Percentiles rank a stretch among this genome's conserved stretches.
Evolutionary conservation across 2,797 vertebrate species (phyloP).

Genomic region (Thripadectes ignobilis): DNA sequence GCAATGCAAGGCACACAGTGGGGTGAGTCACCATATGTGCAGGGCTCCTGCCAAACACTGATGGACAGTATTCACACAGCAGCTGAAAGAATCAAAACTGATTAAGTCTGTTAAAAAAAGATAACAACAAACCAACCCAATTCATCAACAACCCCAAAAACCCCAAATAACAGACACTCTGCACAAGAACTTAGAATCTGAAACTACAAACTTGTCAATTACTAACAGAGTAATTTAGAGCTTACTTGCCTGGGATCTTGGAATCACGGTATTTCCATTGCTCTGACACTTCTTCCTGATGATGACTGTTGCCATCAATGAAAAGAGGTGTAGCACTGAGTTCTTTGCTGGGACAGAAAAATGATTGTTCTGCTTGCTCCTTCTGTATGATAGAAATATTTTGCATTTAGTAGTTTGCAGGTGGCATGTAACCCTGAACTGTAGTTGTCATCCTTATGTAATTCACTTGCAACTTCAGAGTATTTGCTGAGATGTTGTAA

Average conservation of each 20-base stretch:
- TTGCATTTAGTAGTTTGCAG: neutral
- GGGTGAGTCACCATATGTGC: rapidly evolving
- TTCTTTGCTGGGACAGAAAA: neutral
- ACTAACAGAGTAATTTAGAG: neutral
- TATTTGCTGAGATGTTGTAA: neutral
- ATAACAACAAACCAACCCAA: neutral
- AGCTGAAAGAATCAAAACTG: neutral
- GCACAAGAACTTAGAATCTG: neutral
- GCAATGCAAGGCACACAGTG: rapidly evolving
- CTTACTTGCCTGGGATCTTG: neutral
- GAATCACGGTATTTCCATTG: neutral
- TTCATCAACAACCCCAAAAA: neutral
- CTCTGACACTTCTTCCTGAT: neutral
- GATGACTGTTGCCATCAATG: neutral
- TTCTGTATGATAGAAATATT: neutral
- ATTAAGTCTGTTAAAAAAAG: neutral
- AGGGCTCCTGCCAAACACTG: neutral
- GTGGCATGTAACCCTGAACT: neutral
- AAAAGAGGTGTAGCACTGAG: neutral
- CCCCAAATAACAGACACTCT: rapidly evolving
- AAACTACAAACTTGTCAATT: neutral
- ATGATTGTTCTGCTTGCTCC: neutral
- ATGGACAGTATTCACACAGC: neutral
- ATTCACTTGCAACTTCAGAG: neutral
- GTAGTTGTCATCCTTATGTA: neutral